Evolutionary conservation across 1,140 invertebrate species (phyloP), one percentile per base, ranked within the genome.

Genomic region (Mycetomoellerius zeteki): DNA sequence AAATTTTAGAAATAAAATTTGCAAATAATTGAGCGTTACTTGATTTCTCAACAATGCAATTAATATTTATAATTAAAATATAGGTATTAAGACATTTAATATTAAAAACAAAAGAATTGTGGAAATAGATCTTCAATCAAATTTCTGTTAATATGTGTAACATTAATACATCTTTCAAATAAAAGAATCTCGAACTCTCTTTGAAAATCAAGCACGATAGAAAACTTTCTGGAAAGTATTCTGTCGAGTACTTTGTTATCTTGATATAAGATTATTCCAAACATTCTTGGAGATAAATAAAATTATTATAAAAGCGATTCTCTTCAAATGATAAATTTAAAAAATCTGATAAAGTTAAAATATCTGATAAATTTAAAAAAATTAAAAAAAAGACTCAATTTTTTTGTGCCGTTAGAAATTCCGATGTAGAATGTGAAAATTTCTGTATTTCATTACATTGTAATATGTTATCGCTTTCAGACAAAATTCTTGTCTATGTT

Each of bases 401-500:
- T 54, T 43, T 54, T 16, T 24, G 14, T 3, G 4, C 3, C n/a
- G n/a, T 2, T 14, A 27, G 8, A 50, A 19, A 37, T 78, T 54
- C 14, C 47, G 16, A 24, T 21, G 30, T 37, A 24, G 21, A 33
- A 24, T 30, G 47, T 30, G 24, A 54, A 37, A 33, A 62, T 30
- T 58, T 60, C 19, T 60, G 54, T 62, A 33, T 47, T 30, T 14
- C 30, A 24, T 60, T 58, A 82, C 67, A 21, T 52, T 21, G 6
- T 2, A 21, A 21, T 16, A 16, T n/a, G 21, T 24, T 37, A 30
- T 33, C 67, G 24, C 43, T 84, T 75, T 75, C 69, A 37, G 60
- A 43, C 21, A 60, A 47, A 30, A 43, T 84, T 60, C 37, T 73
- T 47, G 60, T 60, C 24, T 43, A 43, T 10, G 19, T 73, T 30